Percentiles rank a stretch among this genome's conserved stretches.
These are phyloP conservation scores for Megalurothrips usitatus DNA, from an alignment of 2,888 invertebrate genomes.

Conservation along the genomic window DNA sequence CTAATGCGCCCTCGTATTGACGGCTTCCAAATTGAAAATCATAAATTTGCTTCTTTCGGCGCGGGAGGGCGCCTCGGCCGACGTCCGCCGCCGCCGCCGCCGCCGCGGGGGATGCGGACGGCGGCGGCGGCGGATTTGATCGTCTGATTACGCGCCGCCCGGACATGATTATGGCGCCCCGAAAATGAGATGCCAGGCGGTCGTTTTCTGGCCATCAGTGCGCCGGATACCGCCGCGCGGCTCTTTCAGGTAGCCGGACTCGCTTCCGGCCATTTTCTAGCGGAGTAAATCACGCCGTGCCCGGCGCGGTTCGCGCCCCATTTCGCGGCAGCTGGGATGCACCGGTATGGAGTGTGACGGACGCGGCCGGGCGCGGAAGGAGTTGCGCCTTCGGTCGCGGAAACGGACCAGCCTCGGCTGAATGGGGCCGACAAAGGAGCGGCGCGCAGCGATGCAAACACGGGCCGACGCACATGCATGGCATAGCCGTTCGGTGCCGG, in stretches of 20 bases:
- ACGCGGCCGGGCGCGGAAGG: too few relatives aligned
- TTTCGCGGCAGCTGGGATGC: too few relatives aligned
- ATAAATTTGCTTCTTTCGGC: background rate
- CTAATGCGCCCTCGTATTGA: constrained; percentile 1
- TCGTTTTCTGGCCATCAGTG: background rate
- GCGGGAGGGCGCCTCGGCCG: background rate
- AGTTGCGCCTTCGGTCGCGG: too few relatives aligned
- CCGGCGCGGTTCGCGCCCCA: too few relatives aligned
- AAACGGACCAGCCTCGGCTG: background rate
- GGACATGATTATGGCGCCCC: background rate
- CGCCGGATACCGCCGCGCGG: background rate
- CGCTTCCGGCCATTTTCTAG: too few relatives aligned
- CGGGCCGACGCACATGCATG: background rate
- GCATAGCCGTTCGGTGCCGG: background rate
- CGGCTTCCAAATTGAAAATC: constrained; percentile 15
- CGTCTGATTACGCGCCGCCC: background rate
- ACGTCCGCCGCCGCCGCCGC: background rate
- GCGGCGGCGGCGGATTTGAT: background rate
- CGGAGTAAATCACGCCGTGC: too few relatives aligned
- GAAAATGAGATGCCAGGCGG: background rate
- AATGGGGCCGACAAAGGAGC: background rate
- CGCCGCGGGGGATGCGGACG: background rate
- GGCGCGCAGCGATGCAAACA: too few relatives aligned
- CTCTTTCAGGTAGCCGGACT: background rate
- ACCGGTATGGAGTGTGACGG: too few relatives aligned